Evolutionary conservation across 2,797 vertebrate species (phyloP).

Genomic region (Peromyscus attwateri): DNA sequence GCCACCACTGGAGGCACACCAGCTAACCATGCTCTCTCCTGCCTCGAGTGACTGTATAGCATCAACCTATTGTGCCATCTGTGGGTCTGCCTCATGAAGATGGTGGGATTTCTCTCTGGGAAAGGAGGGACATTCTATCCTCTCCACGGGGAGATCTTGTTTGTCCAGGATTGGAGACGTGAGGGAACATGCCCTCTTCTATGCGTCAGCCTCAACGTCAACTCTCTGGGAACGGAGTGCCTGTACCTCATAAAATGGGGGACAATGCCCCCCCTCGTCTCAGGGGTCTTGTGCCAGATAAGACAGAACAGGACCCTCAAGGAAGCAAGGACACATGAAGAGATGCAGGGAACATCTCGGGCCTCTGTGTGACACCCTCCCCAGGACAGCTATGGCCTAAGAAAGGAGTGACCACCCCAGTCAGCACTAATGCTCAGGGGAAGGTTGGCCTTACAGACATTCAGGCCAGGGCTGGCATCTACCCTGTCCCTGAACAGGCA

Average conservation of each 20-base stretch:
- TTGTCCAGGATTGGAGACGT: too few relatives aligned
- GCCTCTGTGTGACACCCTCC: background rate
- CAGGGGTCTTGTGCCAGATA: background rate
- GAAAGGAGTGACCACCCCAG: background rate
- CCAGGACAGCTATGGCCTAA: background rate
- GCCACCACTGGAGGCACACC: accelerated
- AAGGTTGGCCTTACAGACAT: background rate
- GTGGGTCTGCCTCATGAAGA: background rate
- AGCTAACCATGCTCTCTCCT: background rate
- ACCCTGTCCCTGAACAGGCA: background rate
- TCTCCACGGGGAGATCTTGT: background rate
- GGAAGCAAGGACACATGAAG: background rate
- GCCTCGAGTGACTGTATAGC: background rate
- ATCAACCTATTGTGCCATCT: background rate
- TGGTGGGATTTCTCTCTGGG: background rate
- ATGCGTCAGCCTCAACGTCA: background rate
- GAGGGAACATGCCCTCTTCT: background rate
- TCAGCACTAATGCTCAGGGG: background rate
- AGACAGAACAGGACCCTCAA: background rate
- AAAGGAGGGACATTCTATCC: background rate
- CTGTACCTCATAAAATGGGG: too few relatives aligned
- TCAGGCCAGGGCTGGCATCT: background rate
- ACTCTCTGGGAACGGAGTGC: too few relatives aligned
- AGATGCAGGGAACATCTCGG: background rate
- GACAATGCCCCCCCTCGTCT: background rate